phyloP scores from a whole-genome alignment of 2,113 vertebrate species.

The Nestor notabilis region DNA sequence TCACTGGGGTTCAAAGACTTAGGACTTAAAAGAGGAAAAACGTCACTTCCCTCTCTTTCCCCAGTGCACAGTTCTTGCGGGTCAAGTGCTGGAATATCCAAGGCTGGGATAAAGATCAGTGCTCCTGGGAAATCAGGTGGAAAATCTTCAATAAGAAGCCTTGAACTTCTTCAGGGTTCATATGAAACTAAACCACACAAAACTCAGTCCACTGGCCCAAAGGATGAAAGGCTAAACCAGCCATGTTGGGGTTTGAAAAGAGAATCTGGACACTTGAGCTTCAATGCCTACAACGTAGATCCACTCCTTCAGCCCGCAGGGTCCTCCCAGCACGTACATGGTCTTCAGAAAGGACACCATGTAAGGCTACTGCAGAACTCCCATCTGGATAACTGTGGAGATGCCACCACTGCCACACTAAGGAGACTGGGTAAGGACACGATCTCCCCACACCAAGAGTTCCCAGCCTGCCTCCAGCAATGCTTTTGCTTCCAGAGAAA shows the following conservation, averaged over 20 bases:
- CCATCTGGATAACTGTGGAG: not conserved
- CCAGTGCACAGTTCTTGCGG: not conserved
- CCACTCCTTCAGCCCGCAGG: not conserved
- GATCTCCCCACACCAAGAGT: not conserved
- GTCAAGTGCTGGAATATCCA: not conserved
- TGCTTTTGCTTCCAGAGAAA: not conserved
- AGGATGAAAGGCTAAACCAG: not conserved
- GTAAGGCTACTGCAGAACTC: not conserved
- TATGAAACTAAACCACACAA: not conserved
- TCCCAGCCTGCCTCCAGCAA: not conserved
- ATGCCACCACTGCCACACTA: not conserved
- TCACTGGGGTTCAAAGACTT: not conserved
- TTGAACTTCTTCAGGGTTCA: not conserved
- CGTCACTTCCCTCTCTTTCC: not conserved
- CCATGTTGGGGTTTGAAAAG: accelerated
- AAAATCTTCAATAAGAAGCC: not conserved
- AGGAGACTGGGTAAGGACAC: not conserved
- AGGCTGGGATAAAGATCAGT: not conserved
- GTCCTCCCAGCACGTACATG: accelerated
- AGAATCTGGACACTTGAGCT: not conserved
- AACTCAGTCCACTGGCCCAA: accelerated
- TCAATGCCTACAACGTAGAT: accelerated
- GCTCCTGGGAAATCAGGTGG: not conserved
- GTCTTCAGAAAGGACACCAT: not conserved
- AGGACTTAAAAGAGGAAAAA: not conserved